A percentile compares a stretch with the other conserved stretches of the same genome.
These are phyloP conservation scores for Steinernema carpocapsae DNA, from an alignment of 2,888 invertebrate species.

Conservation along the genomic window DNA sequence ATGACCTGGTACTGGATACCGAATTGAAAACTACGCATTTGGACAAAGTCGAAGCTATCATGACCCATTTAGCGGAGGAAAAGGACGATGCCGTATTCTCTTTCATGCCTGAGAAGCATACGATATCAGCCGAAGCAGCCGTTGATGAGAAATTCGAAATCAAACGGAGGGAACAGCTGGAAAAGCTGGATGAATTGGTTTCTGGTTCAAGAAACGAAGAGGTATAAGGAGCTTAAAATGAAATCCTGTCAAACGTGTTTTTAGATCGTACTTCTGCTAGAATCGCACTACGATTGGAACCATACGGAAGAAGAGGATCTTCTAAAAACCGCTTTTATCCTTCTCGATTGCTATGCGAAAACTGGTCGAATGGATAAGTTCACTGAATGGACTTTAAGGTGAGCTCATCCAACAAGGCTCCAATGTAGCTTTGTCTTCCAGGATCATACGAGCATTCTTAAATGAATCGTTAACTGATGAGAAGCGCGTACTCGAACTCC, in stretches of 20 bases:
- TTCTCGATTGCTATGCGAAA: conserved; percentile 3
- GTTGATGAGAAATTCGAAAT: conserved; percentile 6
- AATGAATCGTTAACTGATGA: neutral
- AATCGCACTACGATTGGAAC: conserved; percentile 9
- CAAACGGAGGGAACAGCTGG: neutral
- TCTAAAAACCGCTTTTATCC: neutral
- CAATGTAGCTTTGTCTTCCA: neutral
- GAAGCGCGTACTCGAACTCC: neutral
- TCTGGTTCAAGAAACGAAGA: neutral
- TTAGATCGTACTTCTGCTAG: neutral
- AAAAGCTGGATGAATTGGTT: neutral
- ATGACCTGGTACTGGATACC: neutral
- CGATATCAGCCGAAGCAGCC: neutral
- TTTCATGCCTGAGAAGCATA: neutral
- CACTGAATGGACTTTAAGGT: conserved; percentile 1
- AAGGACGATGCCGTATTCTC: neutral
- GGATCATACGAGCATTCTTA: neutral
- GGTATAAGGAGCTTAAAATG: neutral
- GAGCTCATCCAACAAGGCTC: too few species aligned
- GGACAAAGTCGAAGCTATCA: neutral
- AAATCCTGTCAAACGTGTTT: neutral
- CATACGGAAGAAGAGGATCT: neutral
- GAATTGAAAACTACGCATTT: neutral
- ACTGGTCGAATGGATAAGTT: neutral
- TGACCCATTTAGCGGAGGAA: neutral